These are phyloP conservation scores for Phymorhynchus buccinoides DNA, from an alignment of 1,140 invertebrate species.

Conservation along the genomic window DNA sequence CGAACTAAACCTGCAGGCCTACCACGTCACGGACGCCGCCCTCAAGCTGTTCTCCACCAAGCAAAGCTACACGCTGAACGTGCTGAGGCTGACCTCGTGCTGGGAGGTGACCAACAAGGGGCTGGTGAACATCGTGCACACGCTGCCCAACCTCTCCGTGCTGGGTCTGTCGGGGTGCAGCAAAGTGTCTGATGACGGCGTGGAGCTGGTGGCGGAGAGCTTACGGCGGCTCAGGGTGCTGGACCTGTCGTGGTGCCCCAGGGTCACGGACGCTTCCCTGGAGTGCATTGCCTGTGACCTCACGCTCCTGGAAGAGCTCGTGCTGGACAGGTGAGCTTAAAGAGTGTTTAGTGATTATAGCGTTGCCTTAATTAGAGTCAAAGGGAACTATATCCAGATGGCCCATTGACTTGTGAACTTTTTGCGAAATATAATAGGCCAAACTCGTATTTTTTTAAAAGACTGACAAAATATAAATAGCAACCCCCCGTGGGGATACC, in stretches of 20 bases:
- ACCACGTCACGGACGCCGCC: constrained; percentile 95
- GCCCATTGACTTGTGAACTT: no score
- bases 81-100: constrained; percentile 91
- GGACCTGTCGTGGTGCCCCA: constrained; percentile 95
- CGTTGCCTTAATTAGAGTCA: no score
- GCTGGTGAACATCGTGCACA: constrained; percentile 94
- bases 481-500: no score
- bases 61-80: constrained; percentile 88
- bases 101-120: constrained; percentile 98
- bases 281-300: constrained; percentile 98
- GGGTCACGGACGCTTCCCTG: constrained; percentile 93
- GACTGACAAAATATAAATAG: no score
- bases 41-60: constrained; percentile 94
- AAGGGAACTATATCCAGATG: no score
- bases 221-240: constrained; percentile 88
- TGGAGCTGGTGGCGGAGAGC: constrained; percentile 95
- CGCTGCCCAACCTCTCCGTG: constrained; percentile 91
- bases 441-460: no score
- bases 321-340: constrained; percentile 93
- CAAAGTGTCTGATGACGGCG: constrained; percentile 96
- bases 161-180: constrained; percentile 94
- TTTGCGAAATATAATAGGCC: no score
- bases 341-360: no score
- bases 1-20: constrained; percentile 92
- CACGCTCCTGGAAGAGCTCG: constrained; percentile 92